Percentiles rank a stretch among this genome's conserved stretches.
phyloP scores from a whole-genome alignment of 2,888 invertebrate genomes.

The Elegia similella region DNA sequence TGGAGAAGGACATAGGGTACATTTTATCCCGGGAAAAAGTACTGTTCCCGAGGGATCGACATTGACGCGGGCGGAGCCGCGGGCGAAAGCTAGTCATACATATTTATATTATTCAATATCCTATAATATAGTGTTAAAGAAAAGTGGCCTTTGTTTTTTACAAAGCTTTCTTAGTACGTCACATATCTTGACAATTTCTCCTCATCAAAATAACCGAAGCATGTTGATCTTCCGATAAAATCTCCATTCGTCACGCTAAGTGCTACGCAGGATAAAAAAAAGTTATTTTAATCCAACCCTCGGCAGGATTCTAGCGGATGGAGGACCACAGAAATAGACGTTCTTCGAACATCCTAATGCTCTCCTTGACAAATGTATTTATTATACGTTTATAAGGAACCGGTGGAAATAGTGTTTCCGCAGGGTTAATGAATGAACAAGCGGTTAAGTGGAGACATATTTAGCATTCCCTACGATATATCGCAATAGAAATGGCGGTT shows the following conservation, averaged over 20 bases:
- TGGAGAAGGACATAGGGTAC: too few relatives aligned
- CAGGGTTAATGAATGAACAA: background rate
- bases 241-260: constrained; percentile 18
- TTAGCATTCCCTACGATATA: too few relatives aligned
- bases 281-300: constrained; percentile 53
- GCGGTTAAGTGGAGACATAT: background rate
- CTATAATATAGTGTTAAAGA: too few relatives aligned
- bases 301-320: constrained; percentile 28
- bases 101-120: too few relatives aligned
- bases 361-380: constrained; percentile 13
- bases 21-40: too few relatives aligned
- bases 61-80: too few relatives aligned
- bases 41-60: too few relatives aligned
- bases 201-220: constrained; percentile 2
- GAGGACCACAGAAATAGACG: constrained; percentile 31
- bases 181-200: background rate
- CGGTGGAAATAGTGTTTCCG: constrained; percentile 5
- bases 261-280: constrained; percentile 30
- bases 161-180: background rate
- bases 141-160: background rate
- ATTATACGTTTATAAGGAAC: constrained; percentile 13
- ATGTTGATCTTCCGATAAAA: constrained; percentile 20
- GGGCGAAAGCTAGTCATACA: too few relatives aligned
- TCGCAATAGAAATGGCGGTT: too few relatives aligned
- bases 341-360: constrained; percentile 18